Base-by-base conservation (phyloP, 2,797 vertebrate genomes). In the Fundulus diaphanus region DNA sequence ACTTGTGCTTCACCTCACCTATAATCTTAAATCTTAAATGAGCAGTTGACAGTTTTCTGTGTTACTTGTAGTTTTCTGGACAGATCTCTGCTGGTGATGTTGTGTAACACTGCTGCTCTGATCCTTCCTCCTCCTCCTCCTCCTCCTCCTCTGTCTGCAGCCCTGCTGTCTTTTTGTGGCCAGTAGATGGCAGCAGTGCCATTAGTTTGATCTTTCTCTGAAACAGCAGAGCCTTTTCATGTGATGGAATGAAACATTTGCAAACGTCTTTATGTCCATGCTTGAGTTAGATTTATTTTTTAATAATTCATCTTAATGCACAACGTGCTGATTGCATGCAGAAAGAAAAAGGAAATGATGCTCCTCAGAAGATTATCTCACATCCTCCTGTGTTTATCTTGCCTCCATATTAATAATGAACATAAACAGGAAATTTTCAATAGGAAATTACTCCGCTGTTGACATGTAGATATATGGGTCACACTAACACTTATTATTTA, bases 181-280 rank as follows among this genome's bases (percentile, higher is more conserved):
- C 94, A 93, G 90, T 84, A 94, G 94, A 92, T 92, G 94, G 94
- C 91, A 94, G 91, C 93, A 93, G 89, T 72, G 84, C 76, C 87
- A 89, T 85, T 81, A 84, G 7, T 87, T 89, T 86, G 79, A 33
- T 57, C 65, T 70, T 52, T n/a, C 12, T 15, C 18, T 29, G 2
- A 48, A 70, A 63, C 57, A 63, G 40, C 42, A 9, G 77, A 44
- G 40, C 46, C 29, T 63, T 52, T 33, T 46, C 74, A 67, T 79
- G 85, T 83, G 66, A 84, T 79, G 85, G 89, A 90, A 88, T 83
- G 75, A 69, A 76, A 48, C 24, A 0, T 80, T 51, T n/a, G 48
- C 76, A 46, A 3, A 42, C 70, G 77, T 35, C 51, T 81, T 63
- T 24, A 51, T 52, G 35, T 59, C 0, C 68, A 54, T 2, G 56